phyloP scores from a whole-genome alignment of 2,888 invertebrate genomes.

The Tigriopus californicus region DNA sequence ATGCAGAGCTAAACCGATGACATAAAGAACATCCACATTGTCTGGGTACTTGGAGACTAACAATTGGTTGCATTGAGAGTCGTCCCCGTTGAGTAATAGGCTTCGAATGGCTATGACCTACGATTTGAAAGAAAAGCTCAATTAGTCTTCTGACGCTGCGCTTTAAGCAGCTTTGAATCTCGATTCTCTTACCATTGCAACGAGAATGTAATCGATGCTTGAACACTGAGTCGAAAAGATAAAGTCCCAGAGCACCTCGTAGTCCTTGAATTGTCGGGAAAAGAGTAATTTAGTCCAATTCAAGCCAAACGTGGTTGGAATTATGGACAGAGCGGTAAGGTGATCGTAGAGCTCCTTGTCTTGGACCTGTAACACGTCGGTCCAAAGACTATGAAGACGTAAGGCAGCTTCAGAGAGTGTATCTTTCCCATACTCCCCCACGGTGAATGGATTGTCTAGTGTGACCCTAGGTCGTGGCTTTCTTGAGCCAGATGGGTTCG shows the following conservation, averaged over 20 bases:
- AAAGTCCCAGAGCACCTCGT: neutral
- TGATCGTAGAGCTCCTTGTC: conserved; percentile 6
- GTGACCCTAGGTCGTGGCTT: neutral
- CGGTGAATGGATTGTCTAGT: neutral
- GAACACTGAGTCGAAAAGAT: conserved; percentile 1
- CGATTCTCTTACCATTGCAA: conserved; percentile 9
- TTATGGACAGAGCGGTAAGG: neutral
- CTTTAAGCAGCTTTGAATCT: too few species aligned
- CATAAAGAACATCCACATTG: neutral
- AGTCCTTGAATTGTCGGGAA: conserved; percentile 2
- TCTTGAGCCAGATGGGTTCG: neutral
- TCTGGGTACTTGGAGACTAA: conserved; percentile 6
- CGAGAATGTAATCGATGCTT: neutral
- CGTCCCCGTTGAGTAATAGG: neutral
- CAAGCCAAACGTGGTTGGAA: conserved; percentile 8
- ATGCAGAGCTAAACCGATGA: neutral
- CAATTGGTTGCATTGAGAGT: neutral
- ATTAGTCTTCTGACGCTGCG: neutral
- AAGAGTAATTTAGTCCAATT: conserved; percentile 9
- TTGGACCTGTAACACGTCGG: neutral
- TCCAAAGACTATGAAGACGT: neutral
- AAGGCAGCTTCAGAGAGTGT: neutral
- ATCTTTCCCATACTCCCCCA: neutral
- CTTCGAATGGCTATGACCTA: neutral
- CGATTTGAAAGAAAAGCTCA: neutral